Conservation (phyloP, 2,888 invertebrate species). For the Watsonalla binaria region DNA sequence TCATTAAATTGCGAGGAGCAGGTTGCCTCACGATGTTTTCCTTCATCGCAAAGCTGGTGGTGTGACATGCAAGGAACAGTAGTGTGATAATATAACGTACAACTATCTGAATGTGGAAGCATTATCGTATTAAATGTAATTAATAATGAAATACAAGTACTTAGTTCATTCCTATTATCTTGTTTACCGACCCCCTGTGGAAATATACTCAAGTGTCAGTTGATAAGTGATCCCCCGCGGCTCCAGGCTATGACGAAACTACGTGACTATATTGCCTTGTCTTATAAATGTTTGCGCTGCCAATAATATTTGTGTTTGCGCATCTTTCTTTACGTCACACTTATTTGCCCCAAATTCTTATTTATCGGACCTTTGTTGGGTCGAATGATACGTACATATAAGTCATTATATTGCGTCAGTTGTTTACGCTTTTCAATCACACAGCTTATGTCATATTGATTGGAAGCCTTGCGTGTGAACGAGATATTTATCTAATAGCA, state of each 20-base stretch:
- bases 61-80: too few species aligned
- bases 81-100: too few species aligned
- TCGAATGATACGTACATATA: background rate
- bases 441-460: conserved; percentile 11
- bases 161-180: conserved; percentile 40
- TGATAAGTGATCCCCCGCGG: conserved; percentile 68
- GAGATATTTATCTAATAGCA: too few species aligned
- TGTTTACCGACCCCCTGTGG: conserved; percentile 57
- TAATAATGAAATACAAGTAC: conserved; percentile 26
- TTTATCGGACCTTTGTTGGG: conserved; percentile 1
- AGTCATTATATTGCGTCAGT: background rate
- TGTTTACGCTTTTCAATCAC: conserved; percentile 8
- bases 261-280: conserved; percentile 30
- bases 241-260: conserved; percentile 51
- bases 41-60: too few species aligned
- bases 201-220: conserved; percentile 59
- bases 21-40: too few species aligned
- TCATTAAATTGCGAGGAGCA: too few species aligned
- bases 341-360: background rate
- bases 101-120: background rate
- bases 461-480: conserved; percentile 6
- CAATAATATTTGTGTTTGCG: conserved; percentile 20
- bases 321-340: conserved; percentile 31
- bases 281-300: conserved; percentile 24
- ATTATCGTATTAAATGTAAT: conserved; percentile 10